These are phyloP conservation scores for Sclerodermus sp. DNA, from an alignment of 2,888 invertebrate species.

Conservation along the genomic window DNA sequence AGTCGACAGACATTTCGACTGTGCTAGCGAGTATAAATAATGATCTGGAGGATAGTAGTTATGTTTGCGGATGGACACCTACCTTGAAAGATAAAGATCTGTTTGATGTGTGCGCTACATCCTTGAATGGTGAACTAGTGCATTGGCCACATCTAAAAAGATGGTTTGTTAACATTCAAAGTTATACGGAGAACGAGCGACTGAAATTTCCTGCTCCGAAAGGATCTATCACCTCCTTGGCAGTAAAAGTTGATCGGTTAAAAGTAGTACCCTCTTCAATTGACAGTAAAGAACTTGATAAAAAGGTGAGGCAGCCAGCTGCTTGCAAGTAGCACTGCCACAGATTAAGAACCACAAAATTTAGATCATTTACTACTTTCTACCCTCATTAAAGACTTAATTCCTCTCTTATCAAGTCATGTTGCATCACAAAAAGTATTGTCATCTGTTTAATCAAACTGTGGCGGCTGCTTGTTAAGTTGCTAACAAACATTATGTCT, in stretches of 20 bases:
- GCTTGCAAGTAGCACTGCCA: conserved; percentile 30
- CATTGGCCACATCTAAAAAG: conserved; percentile 61
- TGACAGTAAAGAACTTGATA: conserved; percentile 29
- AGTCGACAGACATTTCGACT: conserved; percentile 22
- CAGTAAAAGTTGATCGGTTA: conserved; percentile 32
- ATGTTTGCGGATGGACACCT: conserved; percentile 63
- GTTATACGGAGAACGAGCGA: conserved; percentile 62
- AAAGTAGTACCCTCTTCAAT: conserved; percentile 11
- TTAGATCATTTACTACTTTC: no score
- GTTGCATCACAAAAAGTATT: no score
- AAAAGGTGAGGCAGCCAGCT: conserved; percentile 47
- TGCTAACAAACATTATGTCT: conserved; percentile 42
- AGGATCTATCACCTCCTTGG: conserved; percentile 54
- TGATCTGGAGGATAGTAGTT: conserved; percentile 63
- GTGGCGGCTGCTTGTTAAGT: conserved; percentile 36
- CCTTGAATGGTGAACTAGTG: conserved; percentile 48
- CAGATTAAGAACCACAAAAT: conserved; percentile 22
- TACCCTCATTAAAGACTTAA: no score
- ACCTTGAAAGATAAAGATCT: conserved; percentile 60
- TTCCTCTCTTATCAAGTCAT: no score
- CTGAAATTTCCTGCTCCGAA: conserved; percentile 55
- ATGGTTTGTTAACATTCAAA: conserved; percentile 67
- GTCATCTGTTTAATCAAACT: conserved; percentile 12
- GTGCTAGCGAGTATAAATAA: conserved; percentile 48
- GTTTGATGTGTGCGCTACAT: conserved; percentile 43